These are phyloP conservation scores for Ischnura elegans DNA, from an alignment of 2,888 invertebrate species.

Conservation along the genomic window DNA sequence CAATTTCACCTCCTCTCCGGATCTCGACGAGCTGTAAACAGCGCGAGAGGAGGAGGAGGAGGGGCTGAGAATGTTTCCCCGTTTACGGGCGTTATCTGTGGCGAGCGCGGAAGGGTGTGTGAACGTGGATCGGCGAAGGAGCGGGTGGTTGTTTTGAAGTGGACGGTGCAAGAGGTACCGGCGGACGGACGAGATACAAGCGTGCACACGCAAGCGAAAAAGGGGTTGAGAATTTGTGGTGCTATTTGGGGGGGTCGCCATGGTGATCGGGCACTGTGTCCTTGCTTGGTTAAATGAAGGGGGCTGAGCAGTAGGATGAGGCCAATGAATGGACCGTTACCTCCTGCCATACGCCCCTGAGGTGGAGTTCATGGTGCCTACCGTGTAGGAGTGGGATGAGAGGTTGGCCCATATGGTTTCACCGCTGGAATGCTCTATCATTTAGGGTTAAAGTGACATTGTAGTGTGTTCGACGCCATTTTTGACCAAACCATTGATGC, in stretches of 20 bases:
- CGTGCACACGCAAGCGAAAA: background rate
- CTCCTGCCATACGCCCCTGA: too few species aligned
- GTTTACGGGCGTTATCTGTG: background rate
- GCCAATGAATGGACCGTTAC: background rate
- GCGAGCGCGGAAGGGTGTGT: background rate
- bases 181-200: background rate
- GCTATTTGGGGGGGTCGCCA: background rate
- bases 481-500: too few species aligned
- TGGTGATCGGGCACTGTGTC: background rate
- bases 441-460: background rate
- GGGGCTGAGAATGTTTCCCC: too few species aligned
- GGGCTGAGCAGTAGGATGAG: background rate
- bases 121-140: background rate
- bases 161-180: background rate
- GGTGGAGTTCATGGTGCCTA: too few species aligned
- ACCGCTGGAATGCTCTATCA: background rate
- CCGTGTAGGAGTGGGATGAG: too few species aligned
- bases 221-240: background rate
- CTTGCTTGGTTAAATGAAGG: background rate
- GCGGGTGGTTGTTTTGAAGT: background rate
- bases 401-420: too few species aligned
- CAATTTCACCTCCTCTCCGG: constrained; percentile 40
- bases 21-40: constrained; percentile 28
- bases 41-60: background rate
- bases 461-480: background rate